Percentiles rank a stretch among this genome's conserved stretches.
Evolutionary conservation across 2,888 invertebrate species (phyloP).

Genomic region (Chorisops tibialis): DNA sequence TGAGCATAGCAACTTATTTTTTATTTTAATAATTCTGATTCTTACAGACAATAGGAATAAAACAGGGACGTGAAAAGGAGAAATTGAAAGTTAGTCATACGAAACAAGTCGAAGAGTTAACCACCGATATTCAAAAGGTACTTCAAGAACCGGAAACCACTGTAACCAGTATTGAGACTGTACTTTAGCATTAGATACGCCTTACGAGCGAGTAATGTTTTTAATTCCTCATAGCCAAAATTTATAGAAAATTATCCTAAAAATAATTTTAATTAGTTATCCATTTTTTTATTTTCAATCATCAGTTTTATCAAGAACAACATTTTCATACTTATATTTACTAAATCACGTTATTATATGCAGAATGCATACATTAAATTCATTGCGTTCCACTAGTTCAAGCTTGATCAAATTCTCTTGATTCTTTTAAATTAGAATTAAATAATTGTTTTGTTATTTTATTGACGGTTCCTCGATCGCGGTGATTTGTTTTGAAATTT

Average conservation of each 20-base stretch:
- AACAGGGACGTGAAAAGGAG: conserved; percentile 88
- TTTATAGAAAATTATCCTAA: no score
- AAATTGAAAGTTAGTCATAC: conserved; percentile 89
- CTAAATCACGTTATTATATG: background rate
- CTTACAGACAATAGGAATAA: conserved; percentile 69
- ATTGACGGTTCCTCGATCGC: no score
- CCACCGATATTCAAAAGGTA: conserved; percentile 83
- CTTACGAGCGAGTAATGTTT: conserved; percentile 8
- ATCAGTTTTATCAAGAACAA: background rate
- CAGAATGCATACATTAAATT: background rate
- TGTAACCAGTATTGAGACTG: conserved; percentile 46
- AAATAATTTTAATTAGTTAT: no score
- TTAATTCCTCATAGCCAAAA: background rate
- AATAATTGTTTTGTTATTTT: no score
- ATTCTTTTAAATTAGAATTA: no score
- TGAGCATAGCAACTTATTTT: no score
- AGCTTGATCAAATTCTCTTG: no score
- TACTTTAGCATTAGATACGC: conserved; percentile 42
- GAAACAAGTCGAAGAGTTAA: conserved; percentile 85
- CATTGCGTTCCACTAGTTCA: background rate
- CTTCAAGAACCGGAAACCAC: conserved; percentile 41
- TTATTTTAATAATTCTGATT: no score
- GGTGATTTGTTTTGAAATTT: no score
- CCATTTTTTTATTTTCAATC: background rate
- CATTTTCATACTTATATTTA: background rate